Base-by-base conservation (phyloP, 2,113 vertebrate genomes). In the Lathamus discolor region DNA sequence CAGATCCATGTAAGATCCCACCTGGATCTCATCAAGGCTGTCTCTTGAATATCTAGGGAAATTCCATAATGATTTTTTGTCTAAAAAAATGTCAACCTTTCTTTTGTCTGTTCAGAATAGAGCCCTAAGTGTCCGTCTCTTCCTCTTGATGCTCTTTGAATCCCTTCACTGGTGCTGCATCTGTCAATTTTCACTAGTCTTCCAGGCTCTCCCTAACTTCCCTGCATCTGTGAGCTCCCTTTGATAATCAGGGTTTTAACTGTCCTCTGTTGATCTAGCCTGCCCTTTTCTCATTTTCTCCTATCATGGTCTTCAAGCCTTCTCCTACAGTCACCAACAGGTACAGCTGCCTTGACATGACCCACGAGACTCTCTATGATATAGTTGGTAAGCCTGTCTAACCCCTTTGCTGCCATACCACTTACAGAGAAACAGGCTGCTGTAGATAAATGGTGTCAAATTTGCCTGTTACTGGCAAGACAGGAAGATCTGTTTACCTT, bases 291-390 rank as follows among this genome's bases (percentile, higher is more conserved):
- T 73, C 57, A 35, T 70, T 68, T 83, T 77, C 49, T 76, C 35
- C 33, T 54, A 5, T 13, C 22, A 14, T 12, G 35, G 8, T 19
- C 48, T 83, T 83, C 41, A 15, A 13, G 67, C 28, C 63, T 66
- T 77, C 72, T 76, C 44, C 48, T 43, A 17, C 29, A 24, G 35
- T 28, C 29, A 41, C 20, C 76, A 66, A 43, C 54, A 85, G 57
- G 62, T 29, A 72, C 46, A 84, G 74, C 43, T 78, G 83, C 39
- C 79, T 62, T 43, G 74, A 27, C 31, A 66, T 52, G 57, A 46
- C 51, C 28, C 7, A 0, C 10, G 24, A 51, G 28, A 8, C 14
- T 3, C 39, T 10, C 12, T 86, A 28, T 3, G 5, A 41, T 4
- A 43, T 4, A 37, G 68, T 31, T 3, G 8, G 16, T 28, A 23